These are phyloP conservation scores for Lacerta viridis DNA, from an alignment of 2,797 vertebrate genomes.

Conservation along the genomic window DNA sequence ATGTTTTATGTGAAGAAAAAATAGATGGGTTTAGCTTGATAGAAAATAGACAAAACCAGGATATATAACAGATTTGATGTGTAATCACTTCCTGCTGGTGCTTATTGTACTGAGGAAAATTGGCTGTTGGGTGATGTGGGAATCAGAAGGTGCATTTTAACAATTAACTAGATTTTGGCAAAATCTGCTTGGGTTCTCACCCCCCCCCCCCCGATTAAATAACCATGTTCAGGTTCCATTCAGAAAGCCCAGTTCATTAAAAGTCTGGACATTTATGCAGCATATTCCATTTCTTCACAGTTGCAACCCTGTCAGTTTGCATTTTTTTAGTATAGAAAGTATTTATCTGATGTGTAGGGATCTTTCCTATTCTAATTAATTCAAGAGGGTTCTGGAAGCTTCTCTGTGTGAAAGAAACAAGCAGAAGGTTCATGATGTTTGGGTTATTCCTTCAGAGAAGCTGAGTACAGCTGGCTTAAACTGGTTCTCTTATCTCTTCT, in stretches of 20 bases:
- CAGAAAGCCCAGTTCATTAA: background rate
- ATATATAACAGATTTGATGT: background rate
- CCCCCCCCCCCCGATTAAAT: background rate
- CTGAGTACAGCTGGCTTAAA: no score
- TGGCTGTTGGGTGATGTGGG: background rate
- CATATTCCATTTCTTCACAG: no score
- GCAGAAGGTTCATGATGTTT: no score
- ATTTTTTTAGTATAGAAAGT: no score
- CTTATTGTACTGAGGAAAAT: background rate
- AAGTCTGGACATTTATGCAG: background rate
- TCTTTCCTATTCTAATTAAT: no score
- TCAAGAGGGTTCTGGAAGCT: no score
- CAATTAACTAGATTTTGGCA: background rate
- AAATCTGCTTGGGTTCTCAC: background rate
- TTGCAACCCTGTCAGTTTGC: no score
- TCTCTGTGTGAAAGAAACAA: no score
- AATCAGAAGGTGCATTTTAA: background rate
- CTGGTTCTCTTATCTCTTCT: no score
- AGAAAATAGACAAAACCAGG: slow-evolving; percentile 25
- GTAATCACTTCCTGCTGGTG: background rate
- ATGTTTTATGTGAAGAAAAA: slow-evolving; percentile 36
- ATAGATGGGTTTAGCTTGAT: background rate
- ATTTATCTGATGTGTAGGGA: no score
- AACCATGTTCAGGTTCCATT: background rate
- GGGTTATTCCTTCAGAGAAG: no score